Evolutionary conservation across 2,888 invertebrate species (phyloP), one percentile per base, ranked within the genome.

Genomic region (Magallana nippona): DNA sequence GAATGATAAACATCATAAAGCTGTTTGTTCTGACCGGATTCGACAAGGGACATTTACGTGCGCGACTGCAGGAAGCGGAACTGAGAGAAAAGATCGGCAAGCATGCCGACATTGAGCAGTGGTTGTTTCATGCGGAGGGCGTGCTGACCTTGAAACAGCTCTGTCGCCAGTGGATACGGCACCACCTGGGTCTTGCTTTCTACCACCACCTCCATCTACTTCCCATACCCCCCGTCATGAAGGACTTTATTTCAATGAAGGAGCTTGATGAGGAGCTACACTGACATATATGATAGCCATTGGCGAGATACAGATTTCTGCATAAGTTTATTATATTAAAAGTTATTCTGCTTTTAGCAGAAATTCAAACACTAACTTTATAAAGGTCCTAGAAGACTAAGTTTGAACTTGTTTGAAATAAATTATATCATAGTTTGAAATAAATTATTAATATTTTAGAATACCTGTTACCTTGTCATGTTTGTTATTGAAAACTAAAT

Each of bases 11-110:
- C n/a, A 86, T 92, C 1, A 87, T 92, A 0, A 93, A 92, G 84
- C 89, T 93, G 55, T 91, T 93, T 79, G 90, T 93, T 62, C 83
- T 93, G 22, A 91, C 92, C 8, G 93, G 93, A 82, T 92, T 90
- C 83, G 91, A 92, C 82, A 89, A 88, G 63, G 81, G 83, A 1
- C 92, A 92, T 79, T 78, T 92, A 19, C 87, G 88, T 62, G 88
- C 86, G 17, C 89, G 88, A 82, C 83, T 92, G 15, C 77, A 83
- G 32, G 86, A 89, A 2, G 87, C 88, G 10, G 86, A 87, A 13
- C 78, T 84, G 17, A 80, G 85, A 56, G 86, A 88, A 79, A 86
- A 89, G n/a, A 85, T 88, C 27, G 84, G 83, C 22, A 86, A 86
- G 10, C 87, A 86, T 63, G 82, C 84, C 10, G 91, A 91, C 27